Conservation (phyloP, 35 echinoderm and acorn worm species). For the Nesometra sesokonis region DNA sequence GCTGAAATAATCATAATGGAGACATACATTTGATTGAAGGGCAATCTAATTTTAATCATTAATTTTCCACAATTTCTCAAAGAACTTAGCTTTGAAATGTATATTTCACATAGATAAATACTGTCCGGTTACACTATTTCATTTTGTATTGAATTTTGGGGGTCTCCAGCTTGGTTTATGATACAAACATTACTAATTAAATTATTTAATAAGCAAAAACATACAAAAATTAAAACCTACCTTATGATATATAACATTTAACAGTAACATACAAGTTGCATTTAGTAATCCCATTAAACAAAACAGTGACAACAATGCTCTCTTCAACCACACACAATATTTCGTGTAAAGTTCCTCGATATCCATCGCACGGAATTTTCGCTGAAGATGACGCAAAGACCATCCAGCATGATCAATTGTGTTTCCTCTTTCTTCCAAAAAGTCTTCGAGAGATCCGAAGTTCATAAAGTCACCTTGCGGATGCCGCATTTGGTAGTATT, state of each 20-base stretch:
- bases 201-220: neutral
- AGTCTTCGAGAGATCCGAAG: slow-evolving; percentile 72
- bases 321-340: slow-evolving; percentile 64
- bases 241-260: neutral
- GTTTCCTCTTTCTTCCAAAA: slow-evolving; percentile 61
- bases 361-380: slow-evolving; percentile 75
- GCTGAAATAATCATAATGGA: too few relatives aligned
- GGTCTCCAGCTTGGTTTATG: too few relatives aligned
- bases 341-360: slow-evolving; percentile 70
- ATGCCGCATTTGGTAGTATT: slow-evolving; percentile 85
- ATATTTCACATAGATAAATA: too few relatives aligned
- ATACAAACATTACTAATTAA: too few relatives aligned
- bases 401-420: slow-evolving; percentile 46
- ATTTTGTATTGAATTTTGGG: too few relatives aligned
- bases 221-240: neutral
- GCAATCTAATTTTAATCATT: too few relatives aligned
- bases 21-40: too few relatives aligned
- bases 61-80: too few relatives aligned
- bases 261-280: neutral
- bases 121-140: too few relatives aligned
- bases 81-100: too few relatives aligned
- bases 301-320: slow-evolving; percentile 53
- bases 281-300: slow-evolving; percentile 55
- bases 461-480: slow-evolving; percentile 67
- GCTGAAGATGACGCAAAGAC: slow-evolving; percentile 47